These are phyloP conservation scores for Coptotermes formosanus DNA, from an alignment of 1,140 invertebrate genomes.

Conservation along the genomic window DNA sequence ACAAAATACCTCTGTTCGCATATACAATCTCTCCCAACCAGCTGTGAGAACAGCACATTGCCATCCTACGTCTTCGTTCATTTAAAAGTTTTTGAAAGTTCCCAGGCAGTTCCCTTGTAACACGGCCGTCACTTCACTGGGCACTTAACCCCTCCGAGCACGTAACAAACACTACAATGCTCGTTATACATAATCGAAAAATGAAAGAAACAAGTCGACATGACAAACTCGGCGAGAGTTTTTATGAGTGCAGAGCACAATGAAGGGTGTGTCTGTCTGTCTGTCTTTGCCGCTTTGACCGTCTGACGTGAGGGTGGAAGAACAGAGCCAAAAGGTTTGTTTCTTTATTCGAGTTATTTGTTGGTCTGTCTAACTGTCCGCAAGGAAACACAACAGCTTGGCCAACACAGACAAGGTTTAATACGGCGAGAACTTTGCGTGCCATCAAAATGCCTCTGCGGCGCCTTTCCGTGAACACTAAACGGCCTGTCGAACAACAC, in stretches of 20 bases:
- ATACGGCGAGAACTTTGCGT: background rate
- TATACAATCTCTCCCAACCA: no score
- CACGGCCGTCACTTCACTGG: no score
- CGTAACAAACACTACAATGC: no score
- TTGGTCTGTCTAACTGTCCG: background rate
- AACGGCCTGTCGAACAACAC: no score
- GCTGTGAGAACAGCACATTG: no score
- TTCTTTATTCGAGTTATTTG: conserved; percentile 1
- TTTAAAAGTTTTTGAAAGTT: no score
- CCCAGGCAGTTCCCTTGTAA: no score
- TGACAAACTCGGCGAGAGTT: background rate
- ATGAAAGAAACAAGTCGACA: background rate
- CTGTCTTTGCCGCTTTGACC: background rate
- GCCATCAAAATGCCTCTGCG: no score
- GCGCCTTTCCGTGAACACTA: no score
- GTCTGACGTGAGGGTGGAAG: background rate
- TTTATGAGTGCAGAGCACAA: background rate
- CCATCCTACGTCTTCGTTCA: no score
- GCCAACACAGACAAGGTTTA: background rate
- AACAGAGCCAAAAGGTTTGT: background rate
- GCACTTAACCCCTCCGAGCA: no score
- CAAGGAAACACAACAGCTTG: background rate
- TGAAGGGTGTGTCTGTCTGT: background rate
- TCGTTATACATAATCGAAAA: background rate
- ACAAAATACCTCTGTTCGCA: no score